Evolutionary conservation across 2,797 vertebrate species (phyloP).

Genomic region (Threskiornis aethiopicus): DNA sequence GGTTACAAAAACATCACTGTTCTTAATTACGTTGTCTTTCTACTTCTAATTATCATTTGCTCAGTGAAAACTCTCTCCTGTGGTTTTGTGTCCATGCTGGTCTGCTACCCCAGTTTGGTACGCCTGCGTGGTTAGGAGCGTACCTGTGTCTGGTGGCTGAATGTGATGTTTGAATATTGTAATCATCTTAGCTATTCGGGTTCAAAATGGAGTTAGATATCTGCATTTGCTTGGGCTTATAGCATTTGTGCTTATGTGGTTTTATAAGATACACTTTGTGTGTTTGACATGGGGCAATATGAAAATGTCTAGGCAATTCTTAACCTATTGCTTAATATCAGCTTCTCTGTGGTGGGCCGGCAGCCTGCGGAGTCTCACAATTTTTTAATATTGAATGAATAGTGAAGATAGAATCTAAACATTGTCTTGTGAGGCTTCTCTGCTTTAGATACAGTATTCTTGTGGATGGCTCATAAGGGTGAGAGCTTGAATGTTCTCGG

Average conservation of each 20-base stretch:
- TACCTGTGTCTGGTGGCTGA: not conserved
- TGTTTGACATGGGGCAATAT: not conserved
- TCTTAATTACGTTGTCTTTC: not conserved
- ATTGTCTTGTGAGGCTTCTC: not conserved
- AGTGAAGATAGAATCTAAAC: not conserved
- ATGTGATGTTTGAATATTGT: not conserved
- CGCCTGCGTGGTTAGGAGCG: not conserved
- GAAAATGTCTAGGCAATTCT: not conserved
- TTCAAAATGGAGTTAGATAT: not conserved
- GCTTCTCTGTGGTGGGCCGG: not conserved
- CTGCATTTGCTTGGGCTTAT: not conserved
- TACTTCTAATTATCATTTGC: not conserved
- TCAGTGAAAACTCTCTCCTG: not conserved
- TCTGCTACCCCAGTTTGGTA: not conserved
- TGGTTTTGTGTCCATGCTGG: not conserved
- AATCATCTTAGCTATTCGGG: not conserved
- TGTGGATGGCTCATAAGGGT: not conserved
- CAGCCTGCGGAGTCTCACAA: not conserved
- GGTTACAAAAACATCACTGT: rapidly evolving
- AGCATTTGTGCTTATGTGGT: not conserved
- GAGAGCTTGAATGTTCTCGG: not conserved
- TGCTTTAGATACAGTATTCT: not conserved
- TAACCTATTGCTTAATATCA: not conserved
- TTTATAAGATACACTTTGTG: not conserved
- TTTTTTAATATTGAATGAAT: not conserved